Evolutionary conservation across 1,140 invertebrate genomes (phyloP).

Genomic region (Augochlora pura): DNA sequence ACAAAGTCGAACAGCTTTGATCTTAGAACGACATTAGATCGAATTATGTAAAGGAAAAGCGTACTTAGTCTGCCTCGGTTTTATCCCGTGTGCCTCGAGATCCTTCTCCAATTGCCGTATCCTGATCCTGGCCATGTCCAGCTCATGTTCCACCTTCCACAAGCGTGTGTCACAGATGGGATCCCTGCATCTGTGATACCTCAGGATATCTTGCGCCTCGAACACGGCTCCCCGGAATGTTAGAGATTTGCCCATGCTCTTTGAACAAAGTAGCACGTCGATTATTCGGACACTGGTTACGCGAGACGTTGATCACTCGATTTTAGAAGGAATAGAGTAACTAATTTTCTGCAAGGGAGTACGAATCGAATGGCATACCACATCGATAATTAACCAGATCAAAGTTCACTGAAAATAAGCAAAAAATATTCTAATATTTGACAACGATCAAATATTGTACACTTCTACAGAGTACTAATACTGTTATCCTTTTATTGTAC

Average conservation of each 20-base stretch:
- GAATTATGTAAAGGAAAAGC: constrained; percentile 28
- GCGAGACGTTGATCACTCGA: too few species aligned
- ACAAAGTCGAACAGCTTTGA: neutral
- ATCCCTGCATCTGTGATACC: constrained; percentile 86
- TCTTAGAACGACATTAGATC: constrained; percentile 9
- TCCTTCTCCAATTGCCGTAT: constrained; percentile 92
- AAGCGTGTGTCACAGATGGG: constrained; percentile 91
- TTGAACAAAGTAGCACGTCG: neutral
- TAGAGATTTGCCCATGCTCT: constrained; percentile 88
- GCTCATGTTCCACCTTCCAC: constrained; percentile 94
- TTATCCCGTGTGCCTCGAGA: constrained; percentile 89
- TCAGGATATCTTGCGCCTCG: constrained; percentile 87
- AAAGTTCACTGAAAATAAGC: too few species aligned
- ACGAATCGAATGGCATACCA: too few species aligned
- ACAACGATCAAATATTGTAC: too few species aligned
- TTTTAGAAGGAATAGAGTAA: too few species aligned
- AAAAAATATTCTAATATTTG: too few species aligned
- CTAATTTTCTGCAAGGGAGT: too few species aligned
- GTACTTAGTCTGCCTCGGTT: constrained; percentile 84
- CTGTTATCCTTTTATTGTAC: too few species aligned
- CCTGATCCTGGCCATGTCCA: constrained; percentile 90
- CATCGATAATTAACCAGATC: too few species aligned
- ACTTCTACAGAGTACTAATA: too few species aligned
- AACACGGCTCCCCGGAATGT: constrained; percentile 93
- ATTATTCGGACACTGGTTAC: too few species aligned